phyloP scores from a whole-genome alignment of 2,888 invertebrate genomes.

The Sesia bembeciformis region DNA sequence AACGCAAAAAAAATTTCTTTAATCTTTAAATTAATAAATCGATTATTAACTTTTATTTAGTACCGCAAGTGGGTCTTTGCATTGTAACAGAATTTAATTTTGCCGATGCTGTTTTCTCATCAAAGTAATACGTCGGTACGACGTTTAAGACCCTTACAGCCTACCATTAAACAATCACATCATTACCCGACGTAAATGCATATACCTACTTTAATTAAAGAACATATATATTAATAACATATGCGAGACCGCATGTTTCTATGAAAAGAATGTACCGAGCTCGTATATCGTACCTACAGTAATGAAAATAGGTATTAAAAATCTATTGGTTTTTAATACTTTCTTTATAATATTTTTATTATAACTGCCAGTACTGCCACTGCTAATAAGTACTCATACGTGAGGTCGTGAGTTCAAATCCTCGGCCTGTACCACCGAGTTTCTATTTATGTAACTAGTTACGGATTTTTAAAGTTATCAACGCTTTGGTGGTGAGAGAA shows the following conservation, averaged over 20 bases:
- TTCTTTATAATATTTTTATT: too few species aligned
- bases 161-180: constrained; percentile 20
- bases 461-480: too few species aligned
- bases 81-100: constrained; percentile 26
- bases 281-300: too few species aligned
- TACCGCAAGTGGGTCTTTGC: constrained; percentile 8
- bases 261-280: not conserved
- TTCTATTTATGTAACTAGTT: too few species aligned
- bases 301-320: too few species aligned
- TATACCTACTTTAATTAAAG: constrained; percentile 6
- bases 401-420: too few species aligned
- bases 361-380: too few species aligned
- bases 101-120: constrained; percentile 17
- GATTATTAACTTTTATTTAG: constrained; percentile 9
- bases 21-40: constrained; percentile 15
- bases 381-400: too few species aligned
- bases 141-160: constrained; percentile 1
- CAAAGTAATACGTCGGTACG: constrained; percentile 10
- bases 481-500: too few species aligned
- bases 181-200: constrained; percentile 16
- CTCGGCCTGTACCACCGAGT: too few species aligned
- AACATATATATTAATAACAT: not conserved
- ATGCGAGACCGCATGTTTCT: not conserved
- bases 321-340: too few species aligned
- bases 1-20: not conserved